Conservation (phyloP, 2,888 invertebrate genomes). For the Digitonthophagus gazella region DNA sequence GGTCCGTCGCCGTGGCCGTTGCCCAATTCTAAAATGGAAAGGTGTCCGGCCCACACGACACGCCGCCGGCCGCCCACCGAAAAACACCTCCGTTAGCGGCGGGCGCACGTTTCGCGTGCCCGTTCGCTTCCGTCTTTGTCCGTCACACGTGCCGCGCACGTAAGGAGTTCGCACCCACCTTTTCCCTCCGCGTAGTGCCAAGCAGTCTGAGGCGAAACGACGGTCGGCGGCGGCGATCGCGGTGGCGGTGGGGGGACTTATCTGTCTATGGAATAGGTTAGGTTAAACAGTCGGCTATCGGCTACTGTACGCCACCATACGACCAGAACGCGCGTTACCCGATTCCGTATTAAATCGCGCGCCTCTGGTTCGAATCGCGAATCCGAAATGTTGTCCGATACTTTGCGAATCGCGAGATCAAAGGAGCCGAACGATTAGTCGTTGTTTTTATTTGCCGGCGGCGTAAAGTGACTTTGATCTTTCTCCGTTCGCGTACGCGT, state of each 20-base stretch:
- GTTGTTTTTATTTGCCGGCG: slow-evolving; percentile 4
- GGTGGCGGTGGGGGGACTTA: slow-evolving; percentile 8
- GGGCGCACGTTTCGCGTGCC: slow-evolving; percentile 1
- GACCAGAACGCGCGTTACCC: not conserved
- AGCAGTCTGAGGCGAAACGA: slow-evolving; percentile 33
- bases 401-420: not conserved
- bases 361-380: not conserved
- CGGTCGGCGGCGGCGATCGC: slow-evolving; percentile 5
- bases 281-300: not conserved
- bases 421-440: not conserved
- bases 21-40: slow-evolving; percentile 12
- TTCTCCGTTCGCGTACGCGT: slow-evolving; percentile 14
- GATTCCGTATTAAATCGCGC: not conserved
- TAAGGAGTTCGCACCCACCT: not conserved
- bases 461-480: slow-evolving; percentile 9
- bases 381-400: not conserved
- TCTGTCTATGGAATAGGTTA: not conserved
- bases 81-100: not conserved
- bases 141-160: not conserved
- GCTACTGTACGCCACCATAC: not conserved
- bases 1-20: not conserved
- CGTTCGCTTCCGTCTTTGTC: not conserved
- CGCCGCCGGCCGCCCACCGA: not conserved
- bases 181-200: slow-evolving; percentile 30
- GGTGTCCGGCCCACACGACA: not conserved